phyloP scores from a whole-genome alignment of 2,113 vertebrate genomes.

The Erythrocercus mccallii region DNA sequence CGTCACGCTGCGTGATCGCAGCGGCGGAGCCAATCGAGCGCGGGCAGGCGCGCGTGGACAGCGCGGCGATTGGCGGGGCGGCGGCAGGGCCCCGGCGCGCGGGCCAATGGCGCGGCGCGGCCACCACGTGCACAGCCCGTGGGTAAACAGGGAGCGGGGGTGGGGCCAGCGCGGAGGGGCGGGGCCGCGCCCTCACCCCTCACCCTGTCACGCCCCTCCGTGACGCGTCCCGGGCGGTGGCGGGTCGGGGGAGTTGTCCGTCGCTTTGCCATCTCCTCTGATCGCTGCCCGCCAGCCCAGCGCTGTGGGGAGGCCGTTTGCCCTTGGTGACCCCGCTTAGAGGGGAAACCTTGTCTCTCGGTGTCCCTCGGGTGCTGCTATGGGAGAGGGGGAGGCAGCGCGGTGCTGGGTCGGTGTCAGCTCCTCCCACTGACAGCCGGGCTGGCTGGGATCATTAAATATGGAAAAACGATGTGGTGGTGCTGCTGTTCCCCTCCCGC shows the following conservation, averaged over 20 bases:
- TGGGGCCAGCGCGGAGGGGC: not conserved
- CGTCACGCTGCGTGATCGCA: not conserved
- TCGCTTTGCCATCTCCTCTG: fast-evolving
- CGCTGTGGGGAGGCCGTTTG: too few relatives aligned
- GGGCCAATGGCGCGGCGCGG: constrained; percentile 42
- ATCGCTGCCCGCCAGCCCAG: not conserved
- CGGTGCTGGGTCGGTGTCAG: fast-evolving
- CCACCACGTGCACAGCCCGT: constrained; percentile 70
- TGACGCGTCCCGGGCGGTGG: fast-evolving
- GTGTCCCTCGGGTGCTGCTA: not conserved
- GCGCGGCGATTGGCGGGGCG: constrained; percentile 22
- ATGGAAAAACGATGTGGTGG: fast-evolving
- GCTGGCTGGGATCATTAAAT: fast-evolving
- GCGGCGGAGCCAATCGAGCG: constrained; percentile 3
- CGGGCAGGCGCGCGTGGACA: constrained; percentile 53
- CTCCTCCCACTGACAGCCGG: fast-evolving
- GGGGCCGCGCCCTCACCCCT: not conserved
- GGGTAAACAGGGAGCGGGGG: constrained; percentile 56
- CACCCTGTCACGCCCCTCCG: fast-evolving
- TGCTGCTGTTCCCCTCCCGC: fast-evolving
- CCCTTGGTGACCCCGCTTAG: not conserved
- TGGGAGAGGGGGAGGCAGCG: too few relatives aligned
- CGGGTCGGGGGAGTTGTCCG: fast-evolving
- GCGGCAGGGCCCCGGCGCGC: not conserved
- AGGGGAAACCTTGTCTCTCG: fast-evolving